Evolutionary conservation across 2,113 vertebrate species (phyloP).

Genomic region (Phalacrocorax aristotelis): DNA sequence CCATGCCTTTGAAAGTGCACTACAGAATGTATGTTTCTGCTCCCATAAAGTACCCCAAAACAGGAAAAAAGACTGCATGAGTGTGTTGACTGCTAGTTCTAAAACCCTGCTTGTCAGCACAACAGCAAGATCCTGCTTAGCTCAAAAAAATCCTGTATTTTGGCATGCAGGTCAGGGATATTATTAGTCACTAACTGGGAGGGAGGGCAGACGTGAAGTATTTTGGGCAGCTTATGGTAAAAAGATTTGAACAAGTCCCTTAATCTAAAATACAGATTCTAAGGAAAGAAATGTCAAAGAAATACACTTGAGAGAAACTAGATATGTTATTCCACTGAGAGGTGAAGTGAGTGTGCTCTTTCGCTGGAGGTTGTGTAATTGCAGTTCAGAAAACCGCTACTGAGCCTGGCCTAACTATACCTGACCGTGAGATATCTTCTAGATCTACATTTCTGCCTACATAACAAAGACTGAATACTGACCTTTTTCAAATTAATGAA

Average conservation of each 20-base stretch:
- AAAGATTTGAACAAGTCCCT: neutral
- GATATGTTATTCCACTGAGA: neutral
- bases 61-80: neutral
- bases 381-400: neutral
- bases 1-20: neutral
- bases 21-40: neutral
- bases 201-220: neutral
- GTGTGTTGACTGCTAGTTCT: neutral
- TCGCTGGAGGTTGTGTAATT: neutral
- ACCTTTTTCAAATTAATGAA: neutral
- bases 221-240: neutral
- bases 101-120: neutral
- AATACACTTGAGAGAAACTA: neutral
- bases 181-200: neutral
- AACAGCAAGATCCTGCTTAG: neutral
- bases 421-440: neutral
- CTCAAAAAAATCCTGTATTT: neutral
- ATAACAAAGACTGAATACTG: neutral
- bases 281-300: neutral
- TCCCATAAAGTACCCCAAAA: neutral
- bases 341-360: neutral
- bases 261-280: neutral
- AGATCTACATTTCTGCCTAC: neutral
- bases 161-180: neutral
- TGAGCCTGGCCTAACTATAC: neutral